phyloP scores from a whole-genome alignment of 2,113 vertebrate species.

The Miniopterus natalensis region DNA sequence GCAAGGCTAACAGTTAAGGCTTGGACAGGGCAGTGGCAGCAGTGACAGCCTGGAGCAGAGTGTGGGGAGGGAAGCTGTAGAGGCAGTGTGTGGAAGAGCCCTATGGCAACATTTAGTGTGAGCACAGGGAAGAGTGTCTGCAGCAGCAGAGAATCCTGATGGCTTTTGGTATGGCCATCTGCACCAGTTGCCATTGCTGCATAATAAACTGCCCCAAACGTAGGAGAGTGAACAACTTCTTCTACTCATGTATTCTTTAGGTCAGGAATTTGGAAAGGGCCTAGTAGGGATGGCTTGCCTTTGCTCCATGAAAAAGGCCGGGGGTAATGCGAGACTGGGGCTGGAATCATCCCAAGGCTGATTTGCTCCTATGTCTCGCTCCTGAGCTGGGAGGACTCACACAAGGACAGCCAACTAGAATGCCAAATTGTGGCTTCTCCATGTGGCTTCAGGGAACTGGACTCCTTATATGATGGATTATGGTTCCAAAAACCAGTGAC shows the following conservation, averaged over 20 bases:
- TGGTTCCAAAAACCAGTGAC: not conserved
- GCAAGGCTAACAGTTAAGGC: not conserved
- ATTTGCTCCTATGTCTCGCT: not conserved
- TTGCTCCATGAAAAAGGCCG: not conserved
- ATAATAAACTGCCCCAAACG: not conserved
- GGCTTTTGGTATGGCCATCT: not conserved
- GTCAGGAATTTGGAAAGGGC: slow-evolving; percentile 10
- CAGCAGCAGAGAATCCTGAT: not conserved
- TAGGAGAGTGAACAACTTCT: not conserved
- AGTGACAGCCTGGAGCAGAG: not conserved
- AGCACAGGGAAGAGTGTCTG: not conserved
- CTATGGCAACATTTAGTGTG: not conserved
- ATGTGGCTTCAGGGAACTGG: not conserved
- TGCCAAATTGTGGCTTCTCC: not conserved
- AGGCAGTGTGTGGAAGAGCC: not conserved
- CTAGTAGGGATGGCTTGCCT: not conserved
- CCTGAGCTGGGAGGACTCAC: not conserved
- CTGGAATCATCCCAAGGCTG: not conserved
- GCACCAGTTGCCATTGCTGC: not conserved
- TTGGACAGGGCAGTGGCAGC: not conserved
- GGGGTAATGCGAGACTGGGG: no score
- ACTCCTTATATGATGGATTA: not conserved
- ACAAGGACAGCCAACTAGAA: not conserved
- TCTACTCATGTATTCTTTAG: not conserved
- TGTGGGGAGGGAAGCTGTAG: not conserved